These are phyloP conservation scores for Holothuria scabra DNA, from an alignment of 53 echinoderm and acorn worm genomes.

Conservation along the genomic window DNA sequence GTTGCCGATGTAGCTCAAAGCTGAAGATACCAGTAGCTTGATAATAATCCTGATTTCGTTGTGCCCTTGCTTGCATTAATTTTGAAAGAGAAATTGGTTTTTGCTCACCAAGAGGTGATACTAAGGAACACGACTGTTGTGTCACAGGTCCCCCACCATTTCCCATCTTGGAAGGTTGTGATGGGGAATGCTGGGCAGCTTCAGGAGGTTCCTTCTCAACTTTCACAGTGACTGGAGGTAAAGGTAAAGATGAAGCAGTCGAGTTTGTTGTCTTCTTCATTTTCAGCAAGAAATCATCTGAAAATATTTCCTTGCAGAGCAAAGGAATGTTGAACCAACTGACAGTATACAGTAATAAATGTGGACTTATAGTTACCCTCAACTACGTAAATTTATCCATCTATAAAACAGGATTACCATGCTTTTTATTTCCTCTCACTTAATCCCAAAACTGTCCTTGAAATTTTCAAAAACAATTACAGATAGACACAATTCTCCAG, in stretches of 20 bases:
- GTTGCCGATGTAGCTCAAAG: conserved; percentile 92
- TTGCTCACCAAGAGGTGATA: conserved; percentile 54
- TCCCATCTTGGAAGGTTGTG: conserved; percentile 40
- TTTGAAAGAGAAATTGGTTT: conserved; percentile 92
- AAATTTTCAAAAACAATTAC: too few species aligned
- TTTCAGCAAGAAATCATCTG: conserved; percentile 52
- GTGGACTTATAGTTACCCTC: too few species aligned
- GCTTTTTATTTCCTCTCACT: too few species aligned
- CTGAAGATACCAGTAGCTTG: conserved; percentile 97
- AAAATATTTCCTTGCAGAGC: conserved; percentile 47
- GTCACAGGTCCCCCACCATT: conserved; percentile 45
- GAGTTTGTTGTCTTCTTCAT: conserved; percentile 82
- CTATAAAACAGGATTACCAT: too few species aligned
- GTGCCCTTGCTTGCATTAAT: conserved; percentile 92
- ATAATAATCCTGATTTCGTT: conserved; percentile 87
- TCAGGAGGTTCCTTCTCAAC: conserved; percentile 36
- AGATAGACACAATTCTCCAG: too few species aligned
- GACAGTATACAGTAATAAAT: neutral
- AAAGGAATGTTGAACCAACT: neutral
- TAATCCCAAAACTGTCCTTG: too few species aligned
- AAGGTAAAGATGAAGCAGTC: conserved; percentile 55
- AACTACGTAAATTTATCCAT: too few species aligned
- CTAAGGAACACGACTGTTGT: conserved; percentile 17
- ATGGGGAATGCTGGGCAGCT: neutral
- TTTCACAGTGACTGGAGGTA: conserved; percentile 54